Evolutionary conservation across 2,888 invertebrate species (phyloP), one percentile per base, ranked within the genome.

Genomic region (Lithophane semibrunnea): DNA sequence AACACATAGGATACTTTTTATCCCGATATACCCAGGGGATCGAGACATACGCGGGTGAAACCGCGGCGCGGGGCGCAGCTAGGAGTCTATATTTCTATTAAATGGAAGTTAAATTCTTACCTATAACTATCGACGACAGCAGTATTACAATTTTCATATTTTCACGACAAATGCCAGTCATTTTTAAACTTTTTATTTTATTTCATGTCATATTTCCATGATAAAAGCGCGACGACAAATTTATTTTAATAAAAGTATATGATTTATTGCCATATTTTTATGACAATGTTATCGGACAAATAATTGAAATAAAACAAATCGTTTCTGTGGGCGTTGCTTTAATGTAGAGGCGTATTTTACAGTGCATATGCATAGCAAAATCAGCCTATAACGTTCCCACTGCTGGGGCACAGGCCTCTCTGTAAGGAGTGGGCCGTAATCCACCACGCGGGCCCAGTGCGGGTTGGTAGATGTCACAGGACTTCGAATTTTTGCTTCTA

Each of bases 91-190:
- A 18, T 18, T 52, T 18, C 18, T 18, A 18, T 18, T 8, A 52
- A 52, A 52, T 52, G 0, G 7, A 2, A 52, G 0, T 8, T 52
- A 4, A 13, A 4, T 47, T 49, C 18, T 84, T 65, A 82, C 85
- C 49, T 2, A 81, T 5, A 63, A 5, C 52, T 16, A 79, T 52
- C 2, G 72, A 54, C 24, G 63, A 69, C 2, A 71, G 58, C 13
- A 86, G 16, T 18, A 84, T 52, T 52, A 86, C 3, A 29, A 58
- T 49, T 71, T 47, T 75, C 78, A 84, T 75, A 58, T 61, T 71
- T 77, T 42, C 56, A 64, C 21, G 0, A 47, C 42, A 54, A 54
- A 37, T 13, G 0, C n/a, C 42, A 49, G n/a, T 63, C 64, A 77
- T 72, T 60, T 73, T 74, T 21, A 65, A n/a, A 71, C n/a, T 37